phyloP scores from a whole-genome alignment of 2,113 vertebrate species.

The Podarcis raffonei region DNA sequence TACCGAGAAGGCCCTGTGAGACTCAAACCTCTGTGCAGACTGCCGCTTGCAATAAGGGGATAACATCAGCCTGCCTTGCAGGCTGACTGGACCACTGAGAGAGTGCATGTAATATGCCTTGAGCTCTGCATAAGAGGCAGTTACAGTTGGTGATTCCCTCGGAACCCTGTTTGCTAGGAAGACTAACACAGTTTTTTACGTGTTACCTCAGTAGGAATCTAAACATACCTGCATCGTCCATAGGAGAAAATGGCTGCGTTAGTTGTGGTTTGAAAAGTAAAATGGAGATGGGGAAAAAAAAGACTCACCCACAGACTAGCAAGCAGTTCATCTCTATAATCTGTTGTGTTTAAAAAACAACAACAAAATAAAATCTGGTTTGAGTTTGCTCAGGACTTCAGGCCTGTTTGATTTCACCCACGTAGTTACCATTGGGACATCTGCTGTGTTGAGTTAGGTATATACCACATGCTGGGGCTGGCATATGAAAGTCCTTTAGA shows the following conservation, averaged over 20 bases:
- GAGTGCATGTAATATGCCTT: background rate
- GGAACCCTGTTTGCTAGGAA: background rate
- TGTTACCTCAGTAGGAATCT: background rate
- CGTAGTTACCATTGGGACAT: conserved; percentile 16
- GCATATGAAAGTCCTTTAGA: conserved; percentile 10
- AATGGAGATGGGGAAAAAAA: background rate
- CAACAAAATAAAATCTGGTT: background rate
- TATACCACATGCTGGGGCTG: conserved; percentile 15
- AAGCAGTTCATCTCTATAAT: background rate
- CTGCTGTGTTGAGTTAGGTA: conserved; percentile 10
- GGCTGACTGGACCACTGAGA: background rate
- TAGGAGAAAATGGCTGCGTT: background rate
- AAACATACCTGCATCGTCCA: background rate
- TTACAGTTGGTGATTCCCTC: background rate
- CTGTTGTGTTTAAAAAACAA: background rate
- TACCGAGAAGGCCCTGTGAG: background rate
- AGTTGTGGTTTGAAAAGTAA: background rate
- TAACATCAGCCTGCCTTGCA: background rate
- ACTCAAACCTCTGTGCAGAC: background rate
- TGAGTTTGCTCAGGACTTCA: conserved; percentile 6
- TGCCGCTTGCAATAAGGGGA: too few species aligned
- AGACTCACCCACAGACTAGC: background rate
- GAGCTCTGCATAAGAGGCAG: background rate
- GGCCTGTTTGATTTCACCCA: conserved; percentile 15
- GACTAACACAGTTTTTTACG: background rate